Evolutionary conservation across 2,888 invertebrate species (phyloP), one percentile per base, ranked within the genome.

Genomic region (Dyspetes luteomarginatus): DNA sequence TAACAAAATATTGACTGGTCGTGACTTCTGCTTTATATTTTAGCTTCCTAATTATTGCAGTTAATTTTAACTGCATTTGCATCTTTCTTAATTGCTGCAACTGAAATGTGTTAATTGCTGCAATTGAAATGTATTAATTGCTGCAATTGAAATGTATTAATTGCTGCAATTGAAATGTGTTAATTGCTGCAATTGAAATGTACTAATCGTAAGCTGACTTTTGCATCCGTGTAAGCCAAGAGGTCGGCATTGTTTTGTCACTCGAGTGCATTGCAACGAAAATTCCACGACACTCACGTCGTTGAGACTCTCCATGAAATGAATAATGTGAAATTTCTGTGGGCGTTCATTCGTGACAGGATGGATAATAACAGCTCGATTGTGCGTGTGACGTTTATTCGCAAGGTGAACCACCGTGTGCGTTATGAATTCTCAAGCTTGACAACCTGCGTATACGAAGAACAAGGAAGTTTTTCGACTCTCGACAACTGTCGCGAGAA

Each of bases 321-420:
- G 64, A 74, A 71, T 64, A 28, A 58, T 28, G 58, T 15, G 60
- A 60, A 69, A 64, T 65, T 60, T 30, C 52, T 50, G 76, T 80
- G 67, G 80, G 76, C 71, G 72, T 62, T 62, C 24, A 80, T 60
- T 71, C 67, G 56, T 68, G 45, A 45, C 65, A 43, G n/a, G n/a
- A 36, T 45, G 48, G 19, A 52, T 24, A 41, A 28, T 26, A 41
- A 28, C n/a, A 7, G 19, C 58, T n/a, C 55, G 52, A 52, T 24
- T 17, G 26, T 41, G 50, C 65, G 87, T 84, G 85, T 81, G 82
- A 22, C 50, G 52, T 75, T 80, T 62, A 52, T 60, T 71, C 68
- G 72, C 89, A 87, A 88, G 89, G 89, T 81, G 80, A 89, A 85
- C 89, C 83, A 82, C 87, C 86, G 82, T 60, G 56, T 83, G 83